Conservation (phyloP, 2,888 invertebrate species). For the Macrophya annulata region DNA sequence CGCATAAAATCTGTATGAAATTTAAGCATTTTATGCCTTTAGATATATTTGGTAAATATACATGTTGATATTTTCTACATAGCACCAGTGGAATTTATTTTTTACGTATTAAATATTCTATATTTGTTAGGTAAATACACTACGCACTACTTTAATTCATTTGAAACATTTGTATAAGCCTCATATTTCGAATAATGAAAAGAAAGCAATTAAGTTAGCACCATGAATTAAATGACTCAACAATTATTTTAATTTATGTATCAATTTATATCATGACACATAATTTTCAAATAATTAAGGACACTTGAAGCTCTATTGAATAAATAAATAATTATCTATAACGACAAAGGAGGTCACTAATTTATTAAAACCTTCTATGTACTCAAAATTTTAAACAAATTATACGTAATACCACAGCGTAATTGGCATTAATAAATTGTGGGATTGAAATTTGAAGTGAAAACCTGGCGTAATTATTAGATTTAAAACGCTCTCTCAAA, state of each 20-base stretch:
- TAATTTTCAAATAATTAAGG: background rate
- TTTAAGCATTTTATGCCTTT: background rate
- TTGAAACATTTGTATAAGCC: background rate
- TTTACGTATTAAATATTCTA: background rate
- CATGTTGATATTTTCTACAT: slow-evolving; percentile 1
- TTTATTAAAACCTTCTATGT: background rate
- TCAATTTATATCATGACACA: background rate
- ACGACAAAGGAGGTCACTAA: background rate
- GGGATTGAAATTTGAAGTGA: background rate
- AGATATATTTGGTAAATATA: slow-evolving; percentile 12
- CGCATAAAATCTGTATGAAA: background rate
- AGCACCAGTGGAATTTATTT: slow-evolving; percentile 29
- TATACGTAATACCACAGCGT: background rate
- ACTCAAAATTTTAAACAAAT: background rate
- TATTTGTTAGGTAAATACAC: slow-evolving; percentile 9
- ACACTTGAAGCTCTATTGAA: background rate
- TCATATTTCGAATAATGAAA: slow-evolving; percentile 1
- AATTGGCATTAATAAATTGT: background rate
- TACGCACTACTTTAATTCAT: slow-evolving; percentile 2
- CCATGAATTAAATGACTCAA: background rate
- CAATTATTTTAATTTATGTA: background rate
- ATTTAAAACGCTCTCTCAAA: background rate
- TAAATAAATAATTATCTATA: background rate
- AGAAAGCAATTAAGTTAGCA: slow-evolving; percentile 13
- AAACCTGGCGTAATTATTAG: background rate